A percentile compares a stretch with the other conserved stretches of the same genome.
Conservation (phyloP, 2,797 vertebrate genomes). For the Sphenopsis melanotis region DNA sequence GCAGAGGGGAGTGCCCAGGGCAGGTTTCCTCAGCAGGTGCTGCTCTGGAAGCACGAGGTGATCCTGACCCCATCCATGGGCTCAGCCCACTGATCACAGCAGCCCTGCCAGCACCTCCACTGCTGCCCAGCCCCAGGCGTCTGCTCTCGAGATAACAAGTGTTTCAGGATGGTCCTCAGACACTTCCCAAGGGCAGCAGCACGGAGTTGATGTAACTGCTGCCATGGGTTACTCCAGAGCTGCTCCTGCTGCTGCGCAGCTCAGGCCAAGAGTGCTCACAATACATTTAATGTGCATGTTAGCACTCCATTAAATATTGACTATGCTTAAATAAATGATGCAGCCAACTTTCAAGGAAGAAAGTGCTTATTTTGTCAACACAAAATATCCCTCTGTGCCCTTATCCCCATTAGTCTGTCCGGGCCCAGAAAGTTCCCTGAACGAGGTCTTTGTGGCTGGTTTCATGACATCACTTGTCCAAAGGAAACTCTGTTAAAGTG, state of each 20-base stretch:
- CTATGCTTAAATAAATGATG: slow-evolving; percentile 56
- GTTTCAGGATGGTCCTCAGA: not conserved
- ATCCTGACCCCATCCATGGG: fast-evolving
- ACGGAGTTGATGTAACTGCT: not conserved
- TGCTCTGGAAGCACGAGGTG: not conserved
- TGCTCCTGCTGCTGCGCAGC: not conserved
- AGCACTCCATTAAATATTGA: slow-evolving; percentile 63
- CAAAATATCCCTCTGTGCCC: slow-evolving; percentile 26
- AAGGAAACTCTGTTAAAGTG: not conserved
- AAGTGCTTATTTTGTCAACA: slow-evolving; percentile 52
- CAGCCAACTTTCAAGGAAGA: slow-evolving; percentile 44
- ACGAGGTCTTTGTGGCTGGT: not conserved
- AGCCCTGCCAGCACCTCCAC: not conserved
- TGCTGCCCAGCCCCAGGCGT: not conserved
- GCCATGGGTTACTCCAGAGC: not conserved
- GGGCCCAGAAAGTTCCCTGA: slow-evolving; percentile 2
- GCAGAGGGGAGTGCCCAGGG: too few species aligned
- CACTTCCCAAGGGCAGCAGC: not conserved
- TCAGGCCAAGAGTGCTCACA: not conserved
- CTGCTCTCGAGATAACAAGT: not conserved
- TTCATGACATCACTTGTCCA: not conserved
- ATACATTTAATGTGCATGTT: slow-evolving; percentile 36
- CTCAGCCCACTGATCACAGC: fast-evolving
- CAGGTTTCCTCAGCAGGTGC: not conserved
- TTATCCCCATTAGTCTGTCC: not conserved